Evolutionary conservation across 1,140 invertebrate genomes (phyloP).

Genomic region (Eubasilissa regina): DNA sequence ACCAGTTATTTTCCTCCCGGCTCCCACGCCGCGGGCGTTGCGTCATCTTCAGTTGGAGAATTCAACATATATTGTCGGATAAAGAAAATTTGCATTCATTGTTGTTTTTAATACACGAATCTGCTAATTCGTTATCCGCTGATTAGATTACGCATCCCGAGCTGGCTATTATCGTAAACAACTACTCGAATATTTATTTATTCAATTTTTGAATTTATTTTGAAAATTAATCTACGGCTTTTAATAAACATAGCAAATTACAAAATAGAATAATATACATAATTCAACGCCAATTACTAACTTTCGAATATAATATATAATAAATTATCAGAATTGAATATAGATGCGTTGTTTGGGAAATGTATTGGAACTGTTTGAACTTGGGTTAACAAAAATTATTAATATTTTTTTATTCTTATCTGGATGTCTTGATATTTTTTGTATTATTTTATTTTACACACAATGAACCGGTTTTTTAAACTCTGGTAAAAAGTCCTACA

Average conservation of each 20-base stretch:
- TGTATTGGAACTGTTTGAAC: too few relatives aligned
- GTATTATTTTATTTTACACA: too few relatives aligned
- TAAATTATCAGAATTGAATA: too few relatives aligned
- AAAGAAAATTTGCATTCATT: conserved; percentile 34
- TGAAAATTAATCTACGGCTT: neutral
- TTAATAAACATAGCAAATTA: neutral
- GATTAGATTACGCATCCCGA: neutral
- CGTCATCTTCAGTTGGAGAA: conserved; percentile 2
- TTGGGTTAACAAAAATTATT: too few relatives aligned
- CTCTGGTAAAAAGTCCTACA: too few relatives aligned
- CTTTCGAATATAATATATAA: too few relatives aligned
- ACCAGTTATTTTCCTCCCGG: conserved; percentile 28
- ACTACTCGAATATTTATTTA: too few relatives aligned
- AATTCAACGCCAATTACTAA: neutral
- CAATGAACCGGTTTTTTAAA: too few relatives aligned
- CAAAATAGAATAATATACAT: neutral
- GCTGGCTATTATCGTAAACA: neutral
- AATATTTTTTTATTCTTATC: too few relatives aligned
- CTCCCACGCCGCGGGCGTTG: conserved; percentile 20
- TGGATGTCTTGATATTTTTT: too few relatives aligned
- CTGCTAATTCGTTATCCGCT: conserved; percentile 15
- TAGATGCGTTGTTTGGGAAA: too few relatives aligned
- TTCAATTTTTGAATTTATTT: too few relatives aligned
- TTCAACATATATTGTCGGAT: neutral
- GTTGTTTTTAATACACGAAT: conserved; percentile 16